Conservation (phyloP, 92 coral and sea anemone species). For the Siderastrea siderea region DNA sequence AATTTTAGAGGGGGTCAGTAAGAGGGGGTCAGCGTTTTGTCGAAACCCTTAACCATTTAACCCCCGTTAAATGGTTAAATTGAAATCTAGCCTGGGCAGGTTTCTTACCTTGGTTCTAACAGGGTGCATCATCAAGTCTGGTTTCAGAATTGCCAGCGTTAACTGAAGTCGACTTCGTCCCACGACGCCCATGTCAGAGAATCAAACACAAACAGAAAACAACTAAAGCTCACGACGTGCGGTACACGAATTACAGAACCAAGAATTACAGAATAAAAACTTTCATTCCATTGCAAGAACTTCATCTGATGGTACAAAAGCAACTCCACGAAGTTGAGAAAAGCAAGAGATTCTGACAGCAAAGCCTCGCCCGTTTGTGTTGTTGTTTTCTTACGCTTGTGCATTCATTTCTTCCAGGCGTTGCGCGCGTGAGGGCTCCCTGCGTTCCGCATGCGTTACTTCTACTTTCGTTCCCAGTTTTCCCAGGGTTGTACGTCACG, state of each 20-base stretch:
- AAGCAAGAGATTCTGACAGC: background rate
- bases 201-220: no score
- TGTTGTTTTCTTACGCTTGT: no score
- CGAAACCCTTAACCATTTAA: background rate
- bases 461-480: conserved; percentile 19
- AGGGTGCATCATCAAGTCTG: conserved; percentile 88
- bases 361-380: background rate
- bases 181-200: background rate
- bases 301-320: background rate
- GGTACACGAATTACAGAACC: background rate
- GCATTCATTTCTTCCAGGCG: background rate
- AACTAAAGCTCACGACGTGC: background rate
- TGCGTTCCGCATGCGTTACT: background rate
- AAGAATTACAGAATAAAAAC: background rate
- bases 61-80: no score
- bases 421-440: background rate
- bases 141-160: conserved; percentile 93
- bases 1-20: no score
- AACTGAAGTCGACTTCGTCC: conserved; percentile 69
- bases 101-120: conserved; percentile 78
- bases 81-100: background rate
- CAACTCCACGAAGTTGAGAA: no score
- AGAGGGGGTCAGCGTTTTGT: background rate
- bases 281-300: background rate
- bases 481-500: background rate